Base-by-base conservation (phyloP, 2,888 invertebrate species). In the Drosophila incognita region DNA sequence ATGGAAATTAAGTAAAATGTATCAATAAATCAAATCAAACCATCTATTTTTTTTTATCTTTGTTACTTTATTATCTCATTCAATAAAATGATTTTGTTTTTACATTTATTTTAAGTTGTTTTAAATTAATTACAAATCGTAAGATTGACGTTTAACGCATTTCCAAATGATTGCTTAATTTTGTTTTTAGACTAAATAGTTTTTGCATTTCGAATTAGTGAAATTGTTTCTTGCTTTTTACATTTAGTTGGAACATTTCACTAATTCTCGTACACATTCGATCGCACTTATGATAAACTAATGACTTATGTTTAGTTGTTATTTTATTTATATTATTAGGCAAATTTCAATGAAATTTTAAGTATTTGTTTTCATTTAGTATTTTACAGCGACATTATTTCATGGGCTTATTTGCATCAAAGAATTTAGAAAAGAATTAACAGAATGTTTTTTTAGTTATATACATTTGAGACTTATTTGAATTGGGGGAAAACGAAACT, bases 231-330 rank as follows among this genome's bases (percentile, higher is more conserved):
- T 65, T 66, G 46, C n/a, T 80, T 76, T 88, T 78, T 86, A 82
- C 87, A 83, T 69, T 57, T 72, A 76, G 56, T 73, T 81, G 73
- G 77, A 89, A 79, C 63, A 78, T 74, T 82, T 82, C 53, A 69
- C 76, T 81, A 79, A 85, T 74, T 81, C 64, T 78, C 61, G 60
- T 67, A 62, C 68, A 89, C 73, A 82, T 75, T 80, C 71, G 70
- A 70, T 89, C 74, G 76, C 58, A 69, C 80, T 89, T 86, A 89
- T 74, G 74, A 75, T 46, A 80, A 67, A 79, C 88, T 89, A 89
- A 90, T 90, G 83, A 90, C 90, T 89, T 89, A 90, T 74, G 74
- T 81, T 88, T 81, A 83, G 71, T 77, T 80, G 69, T 59, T 79
- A 60, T 63, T 70, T 68, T 81, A 80, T 71, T 60, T 76, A 71